Percentiles rank a stretch among this genome's conserved stretches.
These are phyloP conservation scores for Marmota monax DNA, from an alignment of 2,113 vertebrate genomes.

Conservation along the genomic window DNA sequence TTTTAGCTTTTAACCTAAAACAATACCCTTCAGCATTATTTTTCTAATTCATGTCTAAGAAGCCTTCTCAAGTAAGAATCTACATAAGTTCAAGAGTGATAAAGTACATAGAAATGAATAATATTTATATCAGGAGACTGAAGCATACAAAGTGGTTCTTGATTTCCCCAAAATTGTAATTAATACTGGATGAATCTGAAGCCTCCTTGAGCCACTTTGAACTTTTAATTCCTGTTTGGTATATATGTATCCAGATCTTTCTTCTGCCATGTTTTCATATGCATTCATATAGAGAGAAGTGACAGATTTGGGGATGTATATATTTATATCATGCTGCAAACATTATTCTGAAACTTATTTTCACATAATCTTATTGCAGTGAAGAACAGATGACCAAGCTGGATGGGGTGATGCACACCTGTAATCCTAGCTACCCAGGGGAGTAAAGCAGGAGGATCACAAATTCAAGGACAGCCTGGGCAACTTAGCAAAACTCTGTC, in stretches of 20 bases:
- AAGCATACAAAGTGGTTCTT: neutral
- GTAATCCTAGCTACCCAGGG: neutral
- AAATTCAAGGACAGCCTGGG: too few species aligned
- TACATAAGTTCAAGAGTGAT: neutral
- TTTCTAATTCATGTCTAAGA: slow-evolving; percentile 8
- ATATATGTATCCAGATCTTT: neutral
- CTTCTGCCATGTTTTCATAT: neutral
- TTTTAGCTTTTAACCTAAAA: slow-evolving; percentile 5
- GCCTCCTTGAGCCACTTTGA: neutral
- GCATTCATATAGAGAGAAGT: neutral
- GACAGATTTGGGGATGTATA: neutral
- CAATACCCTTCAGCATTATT: slow-evolving; percentile 33
- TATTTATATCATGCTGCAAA: neutral
- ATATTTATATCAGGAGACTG: neutral
- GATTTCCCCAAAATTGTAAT: neutral
- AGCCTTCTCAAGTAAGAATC: neutral
- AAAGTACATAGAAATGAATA: neutral
- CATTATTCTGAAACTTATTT: slow-evolving; percentile 3
- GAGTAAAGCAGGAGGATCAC: too few species aligned
- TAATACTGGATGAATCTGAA: neutral
- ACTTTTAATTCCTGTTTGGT: neutral
- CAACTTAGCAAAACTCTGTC: neutral
- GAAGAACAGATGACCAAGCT: neutral
- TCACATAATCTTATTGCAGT: neutral
- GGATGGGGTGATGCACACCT: neutral